These are phyloP conservation scores for Theretra japonica DNA, from an alignment of 2,888 invertebrate species.

Conservation along the genomic window DNA sequence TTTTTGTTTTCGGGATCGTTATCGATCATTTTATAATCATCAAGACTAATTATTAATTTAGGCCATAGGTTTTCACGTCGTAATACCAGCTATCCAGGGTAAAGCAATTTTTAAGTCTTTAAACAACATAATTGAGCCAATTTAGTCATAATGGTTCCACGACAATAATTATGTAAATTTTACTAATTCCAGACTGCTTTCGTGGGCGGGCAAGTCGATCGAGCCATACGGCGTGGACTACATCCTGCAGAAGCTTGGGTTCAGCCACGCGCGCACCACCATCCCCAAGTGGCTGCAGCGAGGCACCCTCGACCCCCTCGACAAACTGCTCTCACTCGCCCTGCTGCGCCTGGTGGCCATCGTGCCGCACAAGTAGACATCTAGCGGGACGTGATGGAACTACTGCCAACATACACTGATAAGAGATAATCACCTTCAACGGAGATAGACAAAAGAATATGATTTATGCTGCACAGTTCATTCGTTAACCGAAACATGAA, in stretches of 20 bases:
- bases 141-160: too few relatives aligned
- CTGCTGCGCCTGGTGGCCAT: constrained; percentile 88
- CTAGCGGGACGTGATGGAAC: not conserved
- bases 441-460: too few relatives aligned
- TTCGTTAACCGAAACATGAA: too few relatives aligned
- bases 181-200: constrained; percentile 83
- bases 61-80: too few relatives aligned
- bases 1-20: too few relatives aligned
- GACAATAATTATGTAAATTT: not conserved
- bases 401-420: not conserved
- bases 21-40: too few relatives aligned
- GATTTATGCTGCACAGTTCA: too few relatives aligned
- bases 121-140: too few relatives aligned
- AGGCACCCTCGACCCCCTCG: constrained; percentile 98
- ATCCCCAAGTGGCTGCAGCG: constrained; percentile 99
- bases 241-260: constrained; percentile 98
- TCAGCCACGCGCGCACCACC: constrained; percentile 98
- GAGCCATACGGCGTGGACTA: constrained; percentile 99
- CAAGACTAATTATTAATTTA: too few relatives aligned
- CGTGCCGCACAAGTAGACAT: constrained; percentile 76
- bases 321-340: constrained; percentile 94
- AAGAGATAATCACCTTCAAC: too few relatives aligned
- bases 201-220: constrained; percentile 98
- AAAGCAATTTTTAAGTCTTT: too few relatives aligned
- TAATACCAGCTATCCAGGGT: too few relatives aligned